Conservation (phyloP, 2,113 vertebrate species). For the Tetrao urogallus region DNA sequence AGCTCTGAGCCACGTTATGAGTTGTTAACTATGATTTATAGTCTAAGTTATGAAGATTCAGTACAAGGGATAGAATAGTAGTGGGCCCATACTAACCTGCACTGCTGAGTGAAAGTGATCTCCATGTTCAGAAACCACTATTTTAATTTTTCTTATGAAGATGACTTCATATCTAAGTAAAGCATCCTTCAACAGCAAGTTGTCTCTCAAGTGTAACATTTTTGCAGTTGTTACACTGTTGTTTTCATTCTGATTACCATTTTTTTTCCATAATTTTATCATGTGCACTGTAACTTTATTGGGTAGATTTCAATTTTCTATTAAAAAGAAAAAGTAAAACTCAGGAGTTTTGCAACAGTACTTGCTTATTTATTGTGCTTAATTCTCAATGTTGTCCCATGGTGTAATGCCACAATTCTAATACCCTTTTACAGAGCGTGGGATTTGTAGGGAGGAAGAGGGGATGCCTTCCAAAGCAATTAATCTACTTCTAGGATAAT, state of each 20-base stretch:
- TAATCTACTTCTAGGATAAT: not conserved
- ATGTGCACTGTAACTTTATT: not conserved
- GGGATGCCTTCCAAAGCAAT: not conserved
- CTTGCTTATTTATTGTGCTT: not conserved
- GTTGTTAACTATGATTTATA: not conserved
- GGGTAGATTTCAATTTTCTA: not conserved
- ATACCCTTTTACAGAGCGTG: not conserved
- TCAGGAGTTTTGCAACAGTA: not conserved
- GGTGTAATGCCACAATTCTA: not conserved
- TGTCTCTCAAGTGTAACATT: not conserved
- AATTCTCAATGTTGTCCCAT: not conserved
- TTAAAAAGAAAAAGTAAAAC: not conserved
- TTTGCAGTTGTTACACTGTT: not conserved
- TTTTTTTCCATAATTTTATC: not conserved
- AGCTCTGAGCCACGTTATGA: not conserved
- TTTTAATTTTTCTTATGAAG: not conserved
- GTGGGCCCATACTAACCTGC: not conserved
- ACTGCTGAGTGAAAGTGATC: not conserved
- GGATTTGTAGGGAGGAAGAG: not conserved
- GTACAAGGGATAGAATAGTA: not conserved
- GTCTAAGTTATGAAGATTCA: not conserved
- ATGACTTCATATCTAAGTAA: conserved; percentile 15
- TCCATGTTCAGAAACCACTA: not conserved
- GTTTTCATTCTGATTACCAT: not conserved
- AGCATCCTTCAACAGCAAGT: not conserved